Percentiles rank a stretch among this genome's conserved stretches.
Conservation (phyloP, 1,140 invertebrate species). For the Drosophila pectinifera region DNA sequence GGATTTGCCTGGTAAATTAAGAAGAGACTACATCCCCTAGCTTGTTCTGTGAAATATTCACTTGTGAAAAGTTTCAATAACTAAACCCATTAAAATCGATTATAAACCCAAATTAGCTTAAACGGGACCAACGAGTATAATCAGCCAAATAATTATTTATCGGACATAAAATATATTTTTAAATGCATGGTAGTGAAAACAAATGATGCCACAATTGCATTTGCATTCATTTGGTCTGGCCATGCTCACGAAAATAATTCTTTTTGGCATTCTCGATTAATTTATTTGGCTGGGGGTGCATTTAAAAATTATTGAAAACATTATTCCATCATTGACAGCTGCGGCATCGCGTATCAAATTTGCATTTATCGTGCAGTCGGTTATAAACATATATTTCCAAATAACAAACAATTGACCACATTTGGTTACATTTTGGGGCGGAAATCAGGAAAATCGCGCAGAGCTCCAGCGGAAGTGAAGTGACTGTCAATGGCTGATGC, state of each 20-base stretch:
- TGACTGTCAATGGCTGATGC: conserved; percentile 49
- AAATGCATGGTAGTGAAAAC: conserved; percentile 26
- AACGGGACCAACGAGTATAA: neutral
- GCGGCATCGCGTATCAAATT: conserved; percentile 63
- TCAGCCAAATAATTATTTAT: conserved; percentile 17
- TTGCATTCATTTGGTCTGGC: conserved; percentile 33
- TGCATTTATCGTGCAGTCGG: conserved; percentile 52
- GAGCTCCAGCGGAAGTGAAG: conserved; percentile 15
- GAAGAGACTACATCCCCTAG: too few relatives aligned
- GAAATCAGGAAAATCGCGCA: neutral
- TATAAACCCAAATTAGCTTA: conserved; percentile 8
- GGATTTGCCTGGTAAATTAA: neutral
- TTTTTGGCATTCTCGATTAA: conserved; percentile 44
- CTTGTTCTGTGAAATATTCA: neutral
- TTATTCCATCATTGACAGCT: conserved; percentile 75
- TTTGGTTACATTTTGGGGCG: conserved; percentile 36
- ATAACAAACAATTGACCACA: conserved; percentile 68
- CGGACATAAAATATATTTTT: conserved; percentile 23
- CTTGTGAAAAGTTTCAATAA: neutral
- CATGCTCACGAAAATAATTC: conserved; percentile 4
- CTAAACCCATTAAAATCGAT: conserved; percentile 3
- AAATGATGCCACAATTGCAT: conserved; percentile 43
- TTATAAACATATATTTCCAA: conserved; percentile 35
- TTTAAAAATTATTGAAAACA: conserved; percentile 77
- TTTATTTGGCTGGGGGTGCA: conserved; percentile 45